A percentile compares a stretch with the other conserved stretches of the same genome.
Conservation (phyloP, 2,113 vertebrate genomes). For the Haemorhous mexicanus region DNA sequence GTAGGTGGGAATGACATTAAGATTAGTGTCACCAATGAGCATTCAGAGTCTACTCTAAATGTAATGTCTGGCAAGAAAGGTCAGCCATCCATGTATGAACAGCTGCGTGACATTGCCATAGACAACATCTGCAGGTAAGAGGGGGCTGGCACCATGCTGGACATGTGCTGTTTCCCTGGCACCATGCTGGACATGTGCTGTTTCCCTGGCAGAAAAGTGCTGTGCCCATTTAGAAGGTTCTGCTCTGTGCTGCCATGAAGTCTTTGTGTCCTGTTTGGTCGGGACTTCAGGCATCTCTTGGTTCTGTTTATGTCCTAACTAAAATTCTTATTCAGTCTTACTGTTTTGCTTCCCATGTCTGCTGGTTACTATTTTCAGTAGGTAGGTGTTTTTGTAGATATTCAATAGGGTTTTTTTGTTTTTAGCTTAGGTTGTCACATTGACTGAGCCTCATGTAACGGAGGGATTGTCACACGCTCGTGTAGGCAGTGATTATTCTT, state of each 20-base stretch:
- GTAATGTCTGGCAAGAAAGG: slow-evolving; percentile 83
- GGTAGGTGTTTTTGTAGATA: background rate
- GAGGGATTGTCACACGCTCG: background rate
- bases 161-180: accelerated
- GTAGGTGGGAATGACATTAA: slow-evolving; percentile 88
- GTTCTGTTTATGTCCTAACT: background rate
- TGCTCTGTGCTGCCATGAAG: background rate
- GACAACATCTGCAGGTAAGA: slow-evolving; percentile 94
- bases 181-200: accelerated
- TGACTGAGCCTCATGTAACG: background rate
- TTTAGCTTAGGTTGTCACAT: background rate
- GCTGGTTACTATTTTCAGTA: background rate
- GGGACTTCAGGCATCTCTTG: background rate
- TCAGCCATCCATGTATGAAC: slow-evolving; percentile 95
- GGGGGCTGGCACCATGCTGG: background rate
- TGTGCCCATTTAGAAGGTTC: background rate
- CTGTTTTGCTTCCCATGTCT: background rate
- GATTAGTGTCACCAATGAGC: slow-evolving; percentile 92
- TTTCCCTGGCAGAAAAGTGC: background rate
- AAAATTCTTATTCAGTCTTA: background rate
- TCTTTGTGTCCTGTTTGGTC: background rate
- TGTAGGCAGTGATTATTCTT: background rate
- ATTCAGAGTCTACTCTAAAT: slow-evolving; percentile 87
- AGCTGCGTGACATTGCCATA: slow-evolving; percentile 94
- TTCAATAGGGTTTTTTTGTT: background rate